Evolutionary conservation across 2,888 invertebrate genomes (phyloP), one percentile per base, ranked within the genome.

Genomic region (Xylota segnis): DNA sequence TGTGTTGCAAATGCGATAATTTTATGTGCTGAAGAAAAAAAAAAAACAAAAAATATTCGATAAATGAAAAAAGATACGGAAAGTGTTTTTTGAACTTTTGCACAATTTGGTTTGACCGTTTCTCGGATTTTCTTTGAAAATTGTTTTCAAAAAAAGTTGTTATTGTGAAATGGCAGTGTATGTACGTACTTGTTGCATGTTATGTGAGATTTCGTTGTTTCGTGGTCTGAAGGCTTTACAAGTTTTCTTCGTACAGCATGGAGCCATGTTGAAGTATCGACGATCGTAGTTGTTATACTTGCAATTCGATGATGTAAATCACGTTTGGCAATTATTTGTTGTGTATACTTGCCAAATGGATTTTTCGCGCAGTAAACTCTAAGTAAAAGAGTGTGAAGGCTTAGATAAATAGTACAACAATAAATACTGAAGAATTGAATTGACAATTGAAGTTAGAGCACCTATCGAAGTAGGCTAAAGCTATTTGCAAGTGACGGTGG

Each of bases 81-180:
- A n/a, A 43, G 29, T 70, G 16, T n/a, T 5, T 27, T 40, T 34
- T 9, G 7, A 10, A 59, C 6, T 16, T 23, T 37, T 14, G 43
- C 14, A 43, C 4, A 7, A 4, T 43, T 68, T 65, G 61, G 34
- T 27, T 23, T 61, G 10, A 29, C 18, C 27, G 10, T 68, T 40
- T 54, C n/a, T 10, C 14, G 14, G 3, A 54, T 14, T 68, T 54
- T 40, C 14, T 10, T 14, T 32, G 10, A 43, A 52, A 52, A 52
- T 1, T 47, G 27, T n/a, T n/a, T 27, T n/a, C 0, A 34, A 37
- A 68, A 43, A 18, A 43, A 27, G 4, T 59, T 4, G 9, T 32
- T 52, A 12, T 63, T 75, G 65, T 47, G 65, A 75, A 66, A 65
- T n/a, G 37, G 47, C 47, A 40, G 29, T 66, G 66, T 16, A 23